Percentiles rank a stretch among this genome's conserved stretches.
phyloP scores from a whole-genome alignment of 2,888 invertebrate species.

The Drosophila macrospina region DNA sequence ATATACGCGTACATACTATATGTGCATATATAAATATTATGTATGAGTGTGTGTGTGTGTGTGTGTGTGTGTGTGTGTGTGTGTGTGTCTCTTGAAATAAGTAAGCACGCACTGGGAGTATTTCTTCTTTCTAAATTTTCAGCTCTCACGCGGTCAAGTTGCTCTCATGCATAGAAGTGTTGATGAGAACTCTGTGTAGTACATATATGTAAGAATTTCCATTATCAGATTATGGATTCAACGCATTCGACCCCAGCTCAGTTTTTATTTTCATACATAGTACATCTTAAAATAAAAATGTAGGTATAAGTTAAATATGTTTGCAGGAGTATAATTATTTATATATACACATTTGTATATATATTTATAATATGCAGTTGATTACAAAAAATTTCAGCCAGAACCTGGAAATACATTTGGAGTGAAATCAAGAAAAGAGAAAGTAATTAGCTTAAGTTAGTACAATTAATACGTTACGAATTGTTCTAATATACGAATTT shows the following conservation, averaged over 20 bases:
- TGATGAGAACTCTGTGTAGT: constrained; percentile 25
- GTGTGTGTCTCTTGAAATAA: not conserved
- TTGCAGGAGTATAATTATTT: constrained; percentile 4
- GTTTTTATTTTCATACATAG: constrained; percentile 4
- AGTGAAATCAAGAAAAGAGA: not conserved
- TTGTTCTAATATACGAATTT: too few relatives aligned
- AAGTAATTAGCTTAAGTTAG: not conserved
- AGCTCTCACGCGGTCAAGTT: constrained; percentile 32
- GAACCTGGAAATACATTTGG: not conserved
- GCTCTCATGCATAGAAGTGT: constrained; percentile 44
- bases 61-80: not conserved
- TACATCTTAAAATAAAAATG: constrained; percentile 1
- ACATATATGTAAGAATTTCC: constrained; percentile 7
- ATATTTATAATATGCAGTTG: not conserved
- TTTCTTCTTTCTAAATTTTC: constrained; percentile 7
- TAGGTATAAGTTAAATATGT: not conserved
- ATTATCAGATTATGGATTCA: constrained; percentile 10
- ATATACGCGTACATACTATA: constrained; percentile 2
- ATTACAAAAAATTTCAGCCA: not conserved
- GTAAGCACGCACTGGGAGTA: constrained; percentile 6
- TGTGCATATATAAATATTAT: constrained; percentile 2
- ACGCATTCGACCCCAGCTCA: constrained; percentile 8
- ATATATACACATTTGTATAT: not conserved
- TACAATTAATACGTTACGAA: too few relatives aligned
- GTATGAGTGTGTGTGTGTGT: constrained; percentile 3